Base-by-base conservation (phyloP, 2,888 invertebrate genomes). In the Tipula unca region DNA sequence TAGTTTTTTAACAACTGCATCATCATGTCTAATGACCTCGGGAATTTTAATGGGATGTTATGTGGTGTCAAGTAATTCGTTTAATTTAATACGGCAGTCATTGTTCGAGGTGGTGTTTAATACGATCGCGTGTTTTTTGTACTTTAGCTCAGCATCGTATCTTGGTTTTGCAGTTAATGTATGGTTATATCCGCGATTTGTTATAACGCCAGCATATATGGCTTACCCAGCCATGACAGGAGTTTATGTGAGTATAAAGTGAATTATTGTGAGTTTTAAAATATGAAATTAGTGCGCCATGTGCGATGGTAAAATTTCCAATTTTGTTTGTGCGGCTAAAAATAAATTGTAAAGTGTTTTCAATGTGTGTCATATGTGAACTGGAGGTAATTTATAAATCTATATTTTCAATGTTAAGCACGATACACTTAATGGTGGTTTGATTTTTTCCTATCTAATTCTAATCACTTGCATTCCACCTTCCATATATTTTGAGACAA, bases 181-280 rank as follows among this genome's bases (percentile, higher is more conserved):
- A 82, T 95, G 95, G 90, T 91, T 97, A 85, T 95, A 95, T 91
- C 95, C 95, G 0, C 92, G 94, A 88, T 96, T 96, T 90, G 92
- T 94, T 36, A 89, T 94, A 6, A 91, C 93, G 86, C 95, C 93
- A 82, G 95, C 96, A 87, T 96, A 95, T 89, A 94, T 96, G 89
- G 95, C 95, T 14, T 96, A 96, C 91, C 96, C 97, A n/a, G 96
- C 96, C 1, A 95, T 97, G 95, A 95, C 95, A 35, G 95, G 95
- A 0, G 95, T 95, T 87, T 96, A 96, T 90, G 97, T 97, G 92
- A 95, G 96, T 94, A 86, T 25, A 42, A 48, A 42, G 84, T 32
- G 39, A 13, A 20, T 39, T 20, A 39, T 39, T n/a, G 32, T 32
- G 32, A 48, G 1, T 48, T 48, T 48, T 17, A n/a, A 20, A 10